These are phyloP conservation scores for Agrochola macilenta DNA, from an alignment of 2,888 invertebrate species.

Conservation along the genomic window DNA sequence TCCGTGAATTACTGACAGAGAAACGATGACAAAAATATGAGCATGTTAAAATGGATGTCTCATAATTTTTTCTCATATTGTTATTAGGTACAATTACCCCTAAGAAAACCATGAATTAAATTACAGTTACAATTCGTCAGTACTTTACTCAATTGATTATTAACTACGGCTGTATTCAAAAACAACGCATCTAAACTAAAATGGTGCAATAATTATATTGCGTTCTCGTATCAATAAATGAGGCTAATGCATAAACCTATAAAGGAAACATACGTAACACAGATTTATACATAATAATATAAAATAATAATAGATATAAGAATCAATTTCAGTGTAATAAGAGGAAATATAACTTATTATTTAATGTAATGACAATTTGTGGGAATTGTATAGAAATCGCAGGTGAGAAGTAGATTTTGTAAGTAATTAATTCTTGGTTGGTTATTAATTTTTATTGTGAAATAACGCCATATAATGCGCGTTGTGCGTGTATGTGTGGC, in stretches of 20 bases:
- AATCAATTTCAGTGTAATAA: slow-evolving; percentile 23
- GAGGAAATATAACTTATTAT: slow-evolving; percentile 12
- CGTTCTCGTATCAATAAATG: slow-evolving; percentile 23
- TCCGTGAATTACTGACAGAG: neutral
- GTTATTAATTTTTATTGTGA: neutral
- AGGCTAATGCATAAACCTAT: slow-evolving; percentile 22
- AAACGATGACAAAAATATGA: neutral
- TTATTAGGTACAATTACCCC: too few species aligned
- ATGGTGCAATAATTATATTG: neutral
- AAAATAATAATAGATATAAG: slow-evolving; percentile 15
- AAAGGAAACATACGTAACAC: slow-evolving; percentile 12
- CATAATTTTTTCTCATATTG: too few species aligned
- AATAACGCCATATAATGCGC: too few species aligned
- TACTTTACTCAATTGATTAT: too few species aligned
- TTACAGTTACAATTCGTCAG: too few species aligned
- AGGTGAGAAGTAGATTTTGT: neutral
- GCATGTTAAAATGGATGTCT: too few species aligned
- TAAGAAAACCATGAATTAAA: too few species aligned
- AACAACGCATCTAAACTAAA: neutral
- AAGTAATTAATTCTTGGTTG: neutral
- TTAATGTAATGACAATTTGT: slow-evolving; percentile 8
- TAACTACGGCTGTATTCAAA: neutral
- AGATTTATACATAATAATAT: slow-evolving; percentile 19
- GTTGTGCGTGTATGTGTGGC: too few species aligned
- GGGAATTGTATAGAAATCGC: slow-evolving; percentile 3